A percentile compares a stretch with the other conserved stretches of the same genome.
These are phyloP conservation scores for Rutilus rutilus DNA, from an alignment of 2,113 vertebrate species.

Conservation along the genomic window DNA sequence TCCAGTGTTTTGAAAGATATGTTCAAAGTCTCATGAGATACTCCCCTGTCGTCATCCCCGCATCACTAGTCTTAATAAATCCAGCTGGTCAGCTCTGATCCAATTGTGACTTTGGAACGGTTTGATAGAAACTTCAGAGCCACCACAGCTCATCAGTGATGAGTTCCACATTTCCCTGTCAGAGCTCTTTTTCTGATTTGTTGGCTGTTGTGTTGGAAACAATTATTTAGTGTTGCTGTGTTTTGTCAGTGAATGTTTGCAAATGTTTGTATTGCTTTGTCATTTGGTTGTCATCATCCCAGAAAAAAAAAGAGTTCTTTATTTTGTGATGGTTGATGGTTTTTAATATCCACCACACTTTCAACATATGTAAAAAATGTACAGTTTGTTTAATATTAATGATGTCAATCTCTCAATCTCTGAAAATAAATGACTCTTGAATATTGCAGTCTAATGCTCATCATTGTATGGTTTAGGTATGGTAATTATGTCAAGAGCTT, in stretches of 20 bases:
- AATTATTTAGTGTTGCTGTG: conserved; percentile 76
- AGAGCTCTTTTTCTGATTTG: conserved; percentile 35
- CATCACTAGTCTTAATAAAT: conserved; percentile 31
- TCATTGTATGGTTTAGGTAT: background rate
- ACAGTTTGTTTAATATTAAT: conserved; percentile 82
- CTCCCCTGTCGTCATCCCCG: background rate
- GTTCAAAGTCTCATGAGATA: conserved; percentile 12
- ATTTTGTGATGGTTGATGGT: conserved; percentile 34
- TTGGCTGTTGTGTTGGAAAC: conserved; percentile 66
- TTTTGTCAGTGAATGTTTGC: conserved; percentile 67
- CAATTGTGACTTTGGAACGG: conserved; percentile 14
- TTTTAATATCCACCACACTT: conserved; percentile 26
- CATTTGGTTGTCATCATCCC: conserved; percentile 37
- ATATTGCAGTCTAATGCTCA: background rate
- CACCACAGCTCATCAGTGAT: conserved; percentile 31
- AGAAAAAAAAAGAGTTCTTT: conserved; percentile 43
- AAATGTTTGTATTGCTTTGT: conserved; percentile 59
- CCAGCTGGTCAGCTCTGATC: conserved; percentile 28
- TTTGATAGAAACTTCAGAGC: conserved; percentile 40
- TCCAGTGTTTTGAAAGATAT: conserved; percentile 3
- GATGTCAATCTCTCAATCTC: conserved; percentile 71
- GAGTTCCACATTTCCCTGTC: conserved; percentile 31
- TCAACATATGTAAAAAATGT: conserved; percentile 80
- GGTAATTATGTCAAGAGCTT: background rate
- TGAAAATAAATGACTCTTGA: conserved; percentile 73